phyloP scores from a whole-genome alignment of 1,140 invertebrate species.

The Mactra quadrangularis region DNA sequence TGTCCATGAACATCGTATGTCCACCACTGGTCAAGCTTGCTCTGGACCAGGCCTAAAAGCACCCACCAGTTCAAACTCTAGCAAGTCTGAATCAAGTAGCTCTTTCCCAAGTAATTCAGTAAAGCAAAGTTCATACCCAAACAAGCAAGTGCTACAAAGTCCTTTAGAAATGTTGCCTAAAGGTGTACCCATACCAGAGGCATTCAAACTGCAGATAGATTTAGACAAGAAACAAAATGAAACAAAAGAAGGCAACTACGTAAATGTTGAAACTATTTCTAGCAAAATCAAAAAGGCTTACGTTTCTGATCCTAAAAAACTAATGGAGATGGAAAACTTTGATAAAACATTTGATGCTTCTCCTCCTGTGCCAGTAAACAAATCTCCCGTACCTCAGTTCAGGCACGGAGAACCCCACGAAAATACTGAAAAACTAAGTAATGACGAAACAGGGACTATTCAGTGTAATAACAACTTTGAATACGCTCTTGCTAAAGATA shows the following conservation, averaged over 20 bases:
- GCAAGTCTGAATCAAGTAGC: background rate
- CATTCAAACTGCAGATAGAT: slow-evolving; percentile 58
- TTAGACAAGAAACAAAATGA: background rate
- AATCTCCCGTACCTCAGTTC: background rate
- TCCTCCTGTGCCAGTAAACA: too few species aligned
- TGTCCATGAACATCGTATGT: slow-evolving; percentile 20
- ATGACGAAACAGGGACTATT: background rate
- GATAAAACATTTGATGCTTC: slow-evolving; percentile 33
- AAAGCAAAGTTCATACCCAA: background rate
- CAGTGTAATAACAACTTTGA: background rate
- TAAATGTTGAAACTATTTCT: slow-evolving; percentile 8
- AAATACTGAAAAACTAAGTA: slow-evolving; percentile 1
- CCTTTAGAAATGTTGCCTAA: slow-evolving; percentile 54
- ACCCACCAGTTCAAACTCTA: background rate
- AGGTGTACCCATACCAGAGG: slow-evolving; percentile 40
- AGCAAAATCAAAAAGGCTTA: background rate
- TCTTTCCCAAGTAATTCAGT: too few species aligned
- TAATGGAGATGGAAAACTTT: slow-evolving; percentile 57
- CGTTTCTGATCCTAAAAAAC: slow-evolving; percentile 56
- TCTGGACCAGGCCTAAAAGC: slow-evolving; percentile 1
- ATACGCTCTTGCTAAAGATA: background rate
- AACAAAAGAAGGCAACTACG: background rate
- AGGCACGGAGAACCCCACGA: background rate
- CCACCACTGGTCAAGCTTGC: background rate
- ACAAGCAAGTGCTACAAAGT: background rate